Evolutionary conservation across 2,888 invertebrate species (phyloP), one percentile per base, ranked within the genome.

Genomic region (Drosophila stalkeri): DNA sequence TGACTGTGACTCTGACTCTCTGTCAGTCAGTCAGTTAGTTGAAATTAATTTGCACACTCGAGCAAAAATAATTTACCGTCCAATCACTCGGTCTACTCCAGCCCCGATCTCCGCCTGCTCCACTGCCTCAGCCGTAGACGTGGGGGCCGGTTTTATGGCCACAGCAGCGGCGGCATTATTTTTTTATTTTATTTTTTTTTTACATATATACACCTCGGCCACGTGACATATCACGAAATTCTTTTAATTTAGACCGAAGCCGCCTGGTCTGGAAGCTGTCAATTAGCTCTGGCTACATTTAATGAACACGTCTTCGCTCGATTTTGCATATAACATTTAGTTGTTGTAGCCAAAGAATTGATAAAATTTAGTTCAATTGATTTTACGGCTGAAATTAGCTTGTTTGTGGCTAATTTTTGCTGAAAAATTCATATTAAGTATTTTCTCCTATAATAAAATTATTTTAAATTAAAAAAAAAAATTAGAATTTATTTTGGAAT

Each of bases 151-250:
- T 79, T 89, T 85, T 64, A 70, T 83, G 65, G 72, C 64, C 64
- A 61, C 54, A 62, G 63, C 54, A 62, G 44, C 51, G 54, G 54
- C 37, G 37, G 37, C 37, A 6, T 20, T 52, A 27, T 27, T 27
- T 27, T 27, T 27, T 23, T 23, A 23, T 23, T 23, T 23, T 23
- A 23, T 35, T 35, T 52, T 35, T 54, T 20, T 54, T 41, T 55
- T 3, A 16, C 60, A 73, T 81, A 64, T 71, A 73, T 77, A 64
- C 81, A 77, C 43, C 75, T 81, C 75, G 59, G 82, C 74, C 88
- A 72, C 77, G 88, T 85, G 90, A 85, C 85, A 85, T 88, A 85
- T 85, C 90, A 89, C 85, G 90, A 88, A 88, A 72, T 80, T 69
- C 75, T 70, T 85, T 82, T 80, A 83, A 77, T 55, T 55, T 8